These are phyloP conservation scores for Watersipora subatra DNA, from an alignment of 1,140 invertebrate species.

Conservation along the genomic window DNA sequence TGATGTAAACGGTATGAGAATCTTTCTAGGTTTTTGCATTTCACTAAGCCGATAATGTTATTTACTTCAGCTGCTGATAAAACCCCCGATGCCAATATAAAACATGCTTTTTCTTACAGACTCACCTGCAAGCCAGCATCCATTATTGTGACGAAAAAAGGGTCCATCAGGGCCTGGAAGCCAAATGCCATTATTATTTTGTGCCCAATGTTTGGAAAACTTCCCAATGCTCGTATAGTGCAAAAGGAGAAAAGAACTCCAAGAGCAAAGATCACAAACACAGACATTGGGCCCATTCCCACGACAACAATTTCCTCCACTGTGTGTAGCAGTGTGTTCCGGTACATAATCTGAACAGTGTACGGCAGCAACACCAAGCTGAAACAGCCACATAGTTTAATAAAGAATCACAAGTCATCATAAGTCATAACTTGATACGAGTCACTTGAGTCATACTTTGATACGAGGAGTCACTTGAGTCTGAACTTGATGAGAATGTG, in stretches of 20 bases:
- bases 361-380: conserved; percentile 33
- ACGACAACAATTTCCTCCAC: conserved; percentile 30
- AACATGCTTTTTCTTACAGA: too few relatives aligned
- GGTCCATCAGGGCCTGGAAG: conserved; percentile 26
- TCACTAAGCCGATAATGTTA: too few relatives aligned
- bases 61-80: too few relatives aligned
- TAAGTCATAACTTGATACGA: too few relatives aligned
- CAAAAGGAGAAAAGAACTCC: conserved; percentile 21
- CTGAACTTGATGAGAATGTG: too few relatives aligned
- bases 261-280: conserved; percentile 22
- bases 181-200: conserved; percentile 30
- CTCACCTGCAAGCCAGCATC: conserved; percentile 22
- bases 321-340: conserved; percentile 23
- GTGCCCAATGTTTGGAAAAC: conserved; percentile 29
- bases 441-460: too few relatives aligned
- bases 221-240: conserved; percentile 18
- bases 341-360: conserved; percentile 34
- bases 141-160: conserved; percentile 24
- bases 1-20: too few relatives aligned
- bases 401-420: too few relatives aligned
- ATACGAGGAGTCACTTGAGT: too few relatives aligned
- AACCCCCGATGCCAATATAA: too few relatives aligned
- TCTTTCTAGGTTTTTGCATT: too few relatives aligned
- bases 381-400: too few relatives aligned
- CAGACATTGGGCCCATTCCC: conserved; percentile 23